Evolutionary conservation across 2,113 vertebrate genomes (phyloP), one percentile per base, ranked within the genome.

Genomic region (Odontophorus gujanensis): DNA sequence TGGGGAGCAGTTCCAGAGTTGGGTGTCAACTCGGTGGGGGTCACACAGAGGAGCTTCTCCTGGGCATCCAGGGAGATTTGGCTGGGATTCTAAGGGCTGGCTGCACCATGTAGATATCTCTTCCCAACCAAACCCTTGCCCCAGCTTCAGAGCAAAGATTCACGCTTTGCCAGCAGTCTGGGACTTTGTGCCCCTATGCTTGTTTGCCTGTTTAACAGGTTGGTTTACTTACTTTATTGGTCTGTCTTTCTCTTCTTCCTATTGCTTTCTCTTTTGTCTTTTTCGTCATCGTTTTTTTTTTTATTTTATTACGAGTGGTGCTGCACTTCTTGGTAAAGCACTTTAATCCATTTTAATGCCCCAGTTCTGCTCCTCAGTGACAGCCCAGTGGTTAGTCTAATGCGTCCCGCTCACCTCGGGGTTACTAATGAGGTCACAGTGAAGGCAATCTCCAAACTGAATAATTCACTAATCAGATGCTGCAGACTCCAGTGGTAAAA

Each of bases 401-500:
- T 98, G 98, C 97, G 97, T 97, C 96, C 97, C 86, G 82, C 98
- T 98, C 98, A 98, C 98, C 98, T 98, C 98, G 67, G 97, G 98
- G 98, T 98, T 98, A 98, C 98, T 98, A 98, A 98, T 98, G 98
- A 98, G 98, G 98, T 98, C 98, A 98, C 92, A 62, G 96, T 25
- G 30, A 97, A 97, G 95, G 96, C 97, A 97, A 95, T 97, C 97
- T 97, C 98, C 97, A 97, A 97, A 97, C 98, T 98, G 98, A 98
- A 98, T 98, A 98, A 98, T 98, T 98, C 98, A 98, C 98, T 97
- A 97, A 98, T 98, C 98, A 98, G 97, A 98, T 98, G 97, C 97
- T 98, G 93, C 98, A 96, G 98, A 98, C 98, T 98, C 98, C 97
- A 98, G 96, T 97, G 97, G 97, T 98, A 97, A 98, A 98, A 98